These are phyloP conservation scores for Drosophila colorata DNA, from an alignment of 2,888 invertebrate genomes.

Conservation along the genomic window DNA sequence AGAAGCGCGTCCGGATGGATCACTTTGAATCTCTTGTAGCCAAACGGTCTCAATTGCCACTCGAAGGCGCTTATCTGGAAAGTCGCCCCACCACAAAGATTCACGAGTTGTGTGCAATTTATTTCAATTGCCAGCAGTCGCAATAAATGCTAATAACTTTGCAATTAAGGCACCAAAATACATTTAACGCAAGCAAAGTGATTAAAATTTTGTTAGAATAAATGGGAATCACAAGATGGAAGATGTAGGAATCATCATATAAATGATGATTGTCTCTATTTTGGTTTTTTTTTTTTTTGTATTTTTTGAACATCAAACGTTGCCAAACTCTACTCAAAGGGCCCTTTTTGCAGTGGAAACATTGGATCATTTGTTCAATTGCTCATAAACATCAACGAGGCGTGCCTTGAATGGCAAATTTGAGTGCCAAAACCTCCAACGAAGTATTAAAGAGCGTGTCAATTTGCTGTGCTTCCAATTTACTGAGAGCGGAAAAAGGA, in stretches of 20 bases:
- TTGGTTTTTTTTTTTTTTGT: neutral
- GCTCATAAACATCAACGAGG: slow-evolving; percentile 43
- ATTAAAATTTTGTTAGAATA: slow-evolving; percentile 46
- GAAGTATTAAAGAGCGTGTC: neutral
- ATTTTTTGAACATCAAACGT: slow-evolving; percentile 38
- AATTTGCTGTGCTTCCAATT: neutral
- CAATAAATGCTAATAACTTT: slow-evolving; percentile 65
- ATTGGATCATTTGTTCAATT: slow-evolving; percentile 43
- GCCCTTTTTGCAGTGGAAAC: slow-evolving; percentile 8
- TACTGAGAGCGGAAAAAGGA: no score
- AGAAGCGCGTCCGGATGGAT: slow-evolving; percentile 40
- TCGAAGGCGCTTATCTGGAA: slow-evolving; percentile 44
- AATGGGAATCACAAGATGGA: neutral
- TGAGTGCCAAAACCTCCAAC: slow-evolving; percentile 16
- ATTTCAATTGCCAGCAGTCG: slow-evolving; percentile 67
- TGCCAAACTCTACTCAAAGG: slow-evolving; percentile 30
- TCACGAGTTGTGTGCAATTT: slow-evolving; percentile 53
- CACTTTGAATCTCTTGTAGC: slow-evolving; percentile 35
- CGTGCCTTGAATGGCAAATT: slow-evolving; percentile 25
- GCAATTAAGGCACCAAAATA: slow-evolving; percentile 66
- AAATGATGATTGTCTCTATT: slow-evolving; percentile 44
- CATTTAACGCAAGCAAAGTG: slow-evolving; percentile 54
- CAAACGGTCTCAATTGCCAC: slow-evolving; percentile 42
- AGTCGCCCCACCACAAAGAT: slow-evolving; percentile 27
- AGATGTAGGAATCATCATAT: slow-evolving; percentile 3